Evolutionary conservation across 2,797 vertebrate genomes (phyloP).

Genomic region (Pyrrhura leucotis): DNA sequence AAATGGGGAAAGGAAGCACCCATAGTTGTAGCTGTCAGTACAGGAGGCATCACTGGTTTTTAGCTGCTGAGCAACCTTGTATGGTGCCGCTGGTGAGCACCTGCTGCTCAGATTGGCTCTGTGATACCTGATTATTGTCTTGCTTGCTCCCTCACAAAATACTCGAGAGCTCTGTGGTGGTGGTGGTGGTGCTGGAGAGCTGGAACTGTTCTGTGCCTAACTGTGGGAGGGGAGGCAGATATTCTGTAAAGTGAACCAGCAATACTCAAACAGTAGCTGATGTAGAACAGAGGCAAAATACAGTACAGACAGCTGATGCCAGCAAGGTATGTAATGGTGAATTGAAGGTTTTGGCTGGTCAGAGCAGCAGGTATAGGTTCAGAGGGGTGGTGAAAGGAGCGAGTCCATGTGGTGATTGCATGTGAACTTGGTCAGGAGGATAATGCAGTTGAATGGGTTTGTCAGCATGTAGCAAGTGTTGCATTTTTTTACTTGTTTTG

Average conservation of each 20-base stretch:
- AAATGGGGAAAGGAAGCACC: neutral
- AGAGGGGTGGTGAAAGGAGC: neutral
- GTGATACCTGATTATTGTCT: neutral
- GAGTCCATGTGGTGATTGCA: neutral
- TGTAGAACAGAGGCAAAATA: neutral
- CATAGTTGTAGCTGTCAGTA: neutral
- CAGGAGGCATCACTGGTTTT: neutral
- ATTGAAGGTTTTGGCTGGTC: neutral
- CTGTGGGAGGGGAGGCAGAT: neutral
- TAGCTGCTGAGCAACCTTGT: neutral
- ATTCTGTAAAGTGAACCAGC: neutral
- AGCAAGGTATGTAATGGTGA: neutral
- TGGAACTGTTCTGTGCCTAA: neutral
- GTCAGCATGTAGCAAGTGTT: neutral
- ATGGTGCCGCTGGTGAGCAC: neutral
- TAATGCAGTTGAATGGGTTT: neutral
- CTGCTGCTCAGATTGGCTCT: neutral
- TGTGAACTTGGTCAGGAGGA: neutral
- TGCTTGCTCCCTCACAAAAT: neutral
- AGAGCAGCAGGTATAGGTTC: neutral
- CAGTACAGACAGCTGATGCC: neutral
- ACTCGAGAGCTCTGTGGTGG: neutral
- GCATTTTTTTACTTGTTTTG: neutral
- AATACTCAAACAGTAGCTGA: neutral
- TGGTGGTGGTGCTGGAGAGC: neutral